A percentile compares a stretch with the other conserved stretches of the same genome.
phyloP scores from a whole-genome alignment of 1,140 invertebrate genomes.

The Drosophila ironensis region DNA sequence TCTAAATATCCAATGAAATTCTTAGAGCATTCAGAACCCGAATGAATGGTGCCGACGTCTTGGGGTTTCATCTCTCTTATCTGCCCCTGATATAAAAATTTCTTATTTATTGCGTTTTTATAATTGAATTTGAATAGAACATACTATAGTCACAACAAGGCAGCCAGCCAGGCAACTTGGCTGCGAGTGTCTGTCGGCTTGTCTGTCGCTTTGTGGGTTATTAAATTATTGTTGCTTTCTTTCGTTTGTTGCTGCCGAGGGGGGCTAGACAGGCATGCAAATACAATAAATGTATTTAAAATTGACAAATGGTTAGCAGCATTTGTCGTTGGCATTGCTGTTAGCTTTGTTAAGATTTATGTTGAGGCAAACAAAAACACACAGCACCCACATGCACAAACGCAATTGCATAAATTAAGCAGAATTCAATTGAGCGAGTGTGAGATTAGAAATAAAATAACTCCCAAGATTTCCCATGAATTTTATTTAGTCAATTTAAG shows the following conservation, averaged over 20 bases:
- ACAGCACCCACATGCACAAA: constrained; percentile 1
- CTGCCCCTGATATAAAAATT: constrained; percentile 43
- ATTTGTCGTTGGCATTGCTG: constrained; percentile 49
- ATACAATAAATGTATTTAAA: constrained; percentile 72
- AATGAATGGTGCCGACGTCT: background rate
- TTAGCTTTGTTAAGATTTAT: constrained; percentile 59
- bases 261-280: constrained; percentile 52
- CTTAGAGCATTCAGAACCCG: constrained; percentile 3
- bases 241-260: constrained; percentile 21
- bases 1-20: background rate
- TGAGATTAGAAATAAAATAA: constrained; percentile 35
- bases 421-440: constrained; percentile 43
- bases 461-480: constrained; percentile 21
- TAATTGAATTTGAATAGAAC: constrained; percentile 78
- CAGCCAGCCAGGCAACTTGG: constrained; percentile 41
- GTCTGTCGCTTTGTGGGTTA: constrained; percentile 52
- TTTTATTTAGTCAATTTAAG: constrained; percentile 15
- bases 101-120: constrained; percentile 68
- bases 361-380: constrained; percentile 23
- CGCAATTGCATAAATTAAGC: constrained; percentile 45
- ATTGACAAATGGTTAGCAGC: constrained; percentile 67
- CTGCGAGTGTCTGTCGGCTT: constrained; percentile 3
- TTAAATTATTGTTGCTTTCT: constrained; percentile 71
- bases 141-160: constrained; percentile 65
- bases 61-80: constrained; percentile 11